Evolutionary conservation across 2,797 vertebrate species (phyloP), one percentile per base, ranked within the genome.

Genomic region (Thamnophis elegans): DNA sequence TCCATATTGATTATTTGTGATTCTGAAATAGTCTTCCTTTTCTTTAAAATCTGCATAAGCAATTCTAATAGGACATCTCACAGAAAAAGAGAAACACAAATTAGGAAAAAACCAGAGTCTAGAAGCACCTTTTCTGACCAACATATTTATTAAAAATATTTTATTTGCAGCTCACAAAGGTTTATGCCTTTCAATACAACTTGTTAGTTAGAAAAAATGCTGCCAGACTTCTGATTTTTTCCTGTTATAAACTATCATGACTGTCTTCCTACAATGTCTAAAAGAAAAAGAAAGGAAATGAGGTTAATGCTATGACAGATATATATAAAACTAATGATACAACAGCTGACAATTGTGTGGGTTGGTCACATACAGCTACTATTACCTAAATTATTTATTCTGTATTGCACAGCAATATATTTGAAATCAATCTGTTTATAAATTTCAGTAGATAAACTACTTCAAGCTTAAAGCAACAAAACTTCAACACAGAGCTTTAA

Each of bases 381-480:
- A 18, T 89, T 95, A 51, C 47, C 94, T 93, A 68, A 92, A 47
- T 60, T 86, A 91, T 95, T 94, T 95, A 94, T 93, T 94, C 92
- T 91, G 87, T 54, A 92, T 1, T 92, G 96, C 92, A 85, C 94
- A 89, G 89, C 78, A 92, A 93, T 96, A 93, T 94, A 94, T 82
- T 93, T 53, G 1, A 82, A 25, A 59, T 78, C 89, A 92, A 42
- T 93, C 85, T 95, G 95, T 89, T 88, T 94, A 87, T 53, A 94
- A 90, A 95, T 92, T 95, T 93, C 92, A 94, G 92, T 87, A 87
- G 93, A 93, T 93, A 91, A 95, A 96, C 65, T 56, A 93, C 93
- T 91, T 92, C 89, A 94, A 90, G 94, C 94, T 95, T 95, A 92
- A 26, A 14, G 54, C 62, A 54, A 89, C 85, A 85, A 28, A 92